These are phyloP conservation scores for Hydrophis major DNA, from an alignment of 2,797 vertebrate species.

Conservation along the genomic window DNA sequence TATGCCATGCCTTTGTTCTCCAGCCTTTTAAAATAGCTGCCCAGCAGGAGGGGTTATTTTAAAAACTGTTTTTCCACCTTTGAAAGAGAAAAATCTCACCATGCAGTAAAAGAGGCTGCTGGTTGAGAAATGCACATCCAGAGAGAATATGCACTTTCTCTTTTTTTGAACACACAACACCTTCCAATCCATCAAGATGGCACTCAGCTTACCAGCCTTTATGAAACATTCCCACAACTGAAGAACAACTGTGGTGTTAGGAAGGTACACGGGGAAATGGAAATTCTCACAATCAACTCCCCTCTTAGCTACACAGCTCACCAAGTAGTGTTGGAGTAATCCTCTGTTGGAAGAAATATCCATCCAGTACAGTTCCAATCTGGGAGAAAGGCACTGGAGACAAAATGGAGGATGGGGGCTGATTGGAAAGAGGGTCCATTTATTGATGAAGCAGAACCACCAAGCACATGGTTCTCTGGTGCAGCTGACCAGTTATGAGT, in stretches of 20 bases:
- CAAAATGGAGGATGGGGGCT: too few species aligned
- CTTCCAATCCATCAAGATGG: neutral
- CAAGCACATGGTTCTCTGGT: too few species aligned
- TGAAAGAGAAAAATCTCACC: neutral
- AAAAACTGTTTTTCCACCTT: neutral
- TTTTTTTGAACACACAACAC: neutral
- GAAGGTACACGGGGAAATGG: neutral
- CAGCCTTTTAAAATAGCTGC: neutral
- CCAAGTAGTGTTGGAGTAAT: neutral
- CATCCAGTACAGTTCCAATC: too few species aligned
- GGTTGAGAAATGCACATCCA: neutral
- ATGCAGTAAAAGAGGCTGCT: neutral
- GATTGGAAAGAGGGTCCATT: too few species aligned
- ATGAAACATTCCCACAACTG: neutral
- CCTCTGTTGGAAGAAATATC: too few species aligned
- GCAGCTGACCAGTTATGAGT: too few species aligned
- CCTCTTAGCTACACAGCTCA: neutral
- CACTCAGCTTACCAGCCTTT: neutral
- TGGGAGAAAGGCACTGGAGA: too few species aligned
- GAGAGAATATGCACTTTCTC: neutral
- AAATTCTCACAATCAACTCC: neutral
- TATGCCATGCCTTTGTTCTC: neutral
- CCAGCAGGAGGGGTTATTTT: neutral
- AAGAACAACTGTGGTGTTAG: neutral
- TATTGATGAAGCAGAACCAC: too few species aligned